Evolutionary conservation across 2,888 invertebrate genomes (phyloP), one percentile per base, ranked within the genome.

Genomic region (Dryococelus australis): DNA sequence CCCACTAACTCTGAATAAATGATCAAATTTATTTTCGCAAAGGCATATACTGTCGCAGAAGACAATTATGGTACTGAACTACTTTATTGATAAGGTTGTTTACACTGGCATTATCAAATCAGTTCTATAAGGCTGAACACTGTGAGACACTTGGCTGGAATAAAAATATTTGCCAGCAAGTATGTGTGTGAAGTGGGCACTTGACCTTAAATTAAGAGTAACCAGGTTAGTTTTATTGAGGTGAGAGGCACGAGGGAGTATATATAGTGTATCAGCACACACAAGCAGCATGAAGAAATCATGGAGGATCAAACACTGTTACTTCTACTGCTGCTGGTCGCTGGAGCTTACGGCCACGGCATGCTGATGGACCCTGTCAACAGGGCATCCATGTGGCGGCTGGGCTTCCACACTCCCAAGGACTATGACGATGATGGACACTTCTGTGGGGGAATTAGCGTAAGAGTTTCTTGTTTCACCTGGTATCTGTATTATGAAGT

Each of bases 371-470:
- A 90, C 28, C 91, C 91, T n/a, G 90, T 90, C 13, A 89, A 89
- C 86, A 87, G 91, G 83, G 90, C 90, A 27, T 90, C 90, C 24
- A 89, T 90, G 87, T 90, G 90, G 90, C 86, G 90, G 80, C 88
- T 88, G 80, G 90, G 90, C 8, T 90, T 88, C 87, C 84, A 88
- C 78, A 90, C 89, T 10, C 91, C 90, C 13, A 53, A 65, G 20
- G 90, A 91, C 88, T 91, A 90, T 88, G 89, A 90, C 84, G 91
- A 91, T 88, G 89, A 90, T 79, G 89, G 90, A 84, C 89, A 89
- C 83, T 90, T 89, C 89, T 91, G 90, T 84, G 91, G 91, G 0
- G 90, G 90, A 2, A 86, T 89, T 26, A 84, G 84, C 79, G 91
- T 91, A 87, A 88, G 90, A 87, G 35, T 13, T 28, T 51, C 51